Conservation (phyloP, 1,140 invertebrate species). For the Drosophila ogumai region DNA sequence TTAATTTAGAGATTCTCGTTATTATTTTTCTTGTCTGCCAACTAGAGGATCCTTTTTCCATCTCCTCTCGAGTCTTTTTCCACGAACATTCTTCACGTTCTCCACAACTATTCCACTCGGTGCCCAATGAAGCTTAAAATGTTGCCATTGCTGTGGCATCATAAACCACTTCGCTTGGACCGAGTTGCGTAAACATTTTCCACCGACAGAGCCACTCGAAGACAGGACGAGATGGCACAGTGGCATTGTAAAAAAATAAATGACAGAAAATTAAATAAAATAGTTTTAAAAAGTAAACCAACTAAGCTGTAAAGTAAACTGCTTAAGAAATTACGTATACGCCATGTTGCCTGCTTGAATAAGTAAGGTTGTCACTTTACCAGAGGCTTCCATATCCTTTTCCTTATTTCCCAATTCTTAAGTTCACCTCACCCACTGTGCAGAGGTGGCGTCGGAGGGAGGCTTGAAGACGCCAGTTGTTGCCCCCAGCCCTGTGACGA, state of each 20-base stretch:
- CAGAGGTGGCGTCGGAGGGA: constrained; percentile 12
- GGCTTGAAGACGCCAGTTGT: constrained; percentile 34
- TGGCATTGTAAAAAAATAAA: background rate
- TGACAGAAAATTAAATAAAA: background rate
- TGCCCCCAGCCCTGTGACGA: constrained; percentile 73
- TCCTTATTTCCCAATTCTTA: too few relatives aligned
- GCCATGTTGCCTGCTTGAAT: background rate
- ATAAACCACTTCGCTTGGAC: constrained; percentile 53
- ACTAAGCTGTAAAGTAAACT: background rate
- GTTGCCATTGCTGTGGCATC: constrained; percentile 47
- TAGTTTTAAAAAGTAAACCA: background rate
- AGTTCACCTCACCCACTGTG: constrained; percentile 11
- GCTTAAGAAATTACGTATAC: constrained; percentile 1
- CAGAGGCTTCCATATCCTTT: background rate
- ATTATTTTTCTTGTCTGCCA: background rate
- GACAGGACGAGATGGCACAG: constrained; percentile 14
- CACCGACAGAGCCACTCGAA: constrained; percentile 41
- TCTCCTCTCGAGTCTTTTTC: constrained; percentile 10
- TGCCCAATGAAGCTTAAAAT: constrained; percentile 46
- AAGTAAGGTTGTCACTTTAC: too few relatives aligned
- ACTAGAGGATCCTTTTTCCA: constrained; percentile 1
- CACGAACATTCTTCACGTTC: constrained; percentile 33
- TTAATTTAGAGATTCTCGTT: background rate
- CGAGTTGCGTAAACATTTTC: constrained; percentile 54
- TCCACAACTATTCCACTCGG: constrained; percentile 22